Evolutionary conservation across 37 sponge, comb jelly and placozoan genomes (phyloP), one percentile per base, ranked within the genome.

Genomic region (Haliclona indistincta): DNA sequence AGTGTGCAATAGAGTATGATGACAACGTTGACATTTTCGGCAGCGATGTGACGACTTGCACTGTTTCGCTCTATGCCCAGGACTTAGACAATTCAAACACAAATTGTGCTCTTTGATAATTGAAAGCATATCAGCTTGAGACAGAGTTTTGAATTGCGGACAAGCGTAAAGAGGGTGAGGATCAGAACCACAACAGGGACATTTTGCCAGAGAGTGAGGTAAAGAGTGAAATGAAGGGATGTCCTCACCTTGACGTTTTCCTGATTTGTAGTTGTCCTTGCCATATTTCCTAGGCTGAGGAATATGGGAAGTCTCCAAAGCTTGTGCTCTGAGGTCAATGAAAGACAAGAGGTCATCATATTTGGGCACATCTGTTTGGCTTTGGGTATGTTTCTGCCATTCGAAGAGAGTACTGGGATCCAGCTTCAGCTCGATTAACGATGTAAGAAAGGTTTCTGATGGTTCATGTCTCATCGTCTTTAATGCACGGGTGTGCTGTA

Each of bases 281-380:
- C 60, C 28, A 25, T 11, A 8, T 20, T 26, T n/a, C 60, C n/a
- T 58, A 25, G 60, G 6, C 28, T n/a, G 23, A 11, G 7, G 11
- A 6, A 20, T 8, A 58, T 11, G 11, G 22, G 25, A n/a, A 25
- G 60, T n/a, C 60, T 58, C 60, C 11, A 26, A 58, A 26, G 60
- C 60, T n/a, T 58, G 60, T 58, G 60, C 60, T n/a, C 60, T n/a
- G n/a, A n/a, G 60, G 60, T 58, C 60, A 58, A 58, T 58, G n/a
- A 58, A 58, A 25, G 11, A 6, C 26, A 58, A n/a, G 13, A 58
- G 13, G 25, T 58, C 26, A 11, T 58, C 6, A 20, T 58, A 58
- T 25, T 58, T 20, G 13, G 60, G 60, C 28, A 58, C 60, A 25
- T 58, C 60, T 25, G 25, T 58, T 25, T 11, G 28, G 6, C 26